Conservation (phyloP, 2,888 invertebrate genomes). For the Cerastoderma edule region DNA sequence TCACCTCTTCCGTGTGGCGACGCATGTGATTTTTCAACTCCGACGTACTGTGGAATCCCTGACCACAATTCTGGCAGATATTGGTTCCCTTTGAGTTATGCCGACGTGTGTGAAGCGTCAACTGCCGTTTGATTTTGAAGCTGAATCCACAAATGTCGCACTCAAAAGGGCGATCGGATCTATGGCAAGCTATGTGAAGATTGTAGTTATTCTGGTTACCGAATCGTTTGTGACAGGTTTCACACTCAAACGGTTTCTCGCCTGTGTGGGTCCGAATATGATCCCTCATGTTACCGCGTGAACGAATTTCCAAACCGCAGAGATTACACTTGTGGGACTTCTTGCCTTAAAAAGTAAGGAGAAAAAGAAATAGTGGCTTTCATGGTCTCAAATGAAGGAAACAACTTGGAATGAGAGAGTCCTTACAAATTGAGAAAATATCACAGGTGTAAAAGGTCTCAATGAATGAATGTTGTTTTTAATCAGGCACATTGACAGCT, state of each 20-base stretch:
- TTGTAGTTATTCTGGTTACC: constrained; percentile 54
- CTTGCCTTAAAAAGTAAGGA: too few species aligned
- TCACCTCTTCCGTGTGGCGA: constrained; percentile 57
- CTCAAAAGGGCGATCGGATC: constrained; percentile 52
- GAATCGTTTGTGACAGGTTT: constrained; percentile 47
- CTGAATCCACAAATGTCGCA: constrained; percentile 59
- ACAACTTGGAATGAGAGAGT: too few species aligned
- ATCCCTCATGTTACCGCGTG: constrained; percentile 25
- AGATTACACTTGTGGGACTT: constrained; percentile 25
- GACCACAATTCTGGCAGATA: constrained; percentile 56
- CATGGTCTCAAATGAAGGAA: too few species aligned
- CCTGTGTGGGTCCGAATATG: constrained; percentile 51
- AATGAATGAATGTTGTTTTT: too few species aligned
- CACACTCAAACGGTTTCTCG: constrained; percentile 50
- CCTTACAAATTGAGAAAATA: too few species aligned
- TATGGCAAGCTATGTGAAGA: constrained; percentile 57
- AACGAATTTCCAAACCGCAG: constrained; percentile 13
- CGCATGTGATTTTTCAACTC: constrained; percentile 59
- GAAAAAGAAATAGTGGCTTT: too few species aligned
- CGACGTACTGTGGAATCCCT: constrained; percentile 46
- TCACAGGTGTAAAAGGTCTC: too few species aligned
- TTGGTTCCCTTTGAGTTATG: constrained; percentile 55
- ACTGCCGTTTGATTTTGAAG: constrained; percentile 56
- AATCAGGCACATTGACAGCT: too few species aligned
- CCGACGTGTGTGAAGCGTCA: constrained; percentile 53